Conservation (phyloP, 2,888 invertebrate species). For the Trachelus iudaicus region DNA sequence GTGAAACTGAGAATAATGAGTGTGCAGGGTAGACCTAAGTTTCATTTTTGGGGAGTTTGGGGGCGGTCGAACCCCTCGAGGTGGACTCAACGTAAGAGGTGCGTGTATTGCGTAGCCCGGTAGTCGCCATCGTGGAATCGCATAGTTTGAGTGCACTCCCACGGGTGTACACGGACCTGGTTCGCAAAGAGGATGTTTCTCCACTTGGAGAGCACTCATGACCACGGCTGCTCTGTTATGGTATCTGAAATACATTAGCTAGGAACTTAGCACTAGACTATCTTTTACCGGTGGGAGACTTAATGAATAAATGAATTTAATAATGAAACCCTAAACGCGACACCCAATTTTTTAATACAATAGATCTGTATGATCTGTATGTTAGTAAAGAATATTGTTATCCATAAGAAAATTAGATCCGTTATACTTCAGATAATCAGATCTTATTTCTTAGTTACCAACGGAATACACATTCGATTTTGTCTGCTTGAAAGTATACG, state of each 20-base stretch:
- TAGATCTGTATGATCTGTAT: too few relatives aligned
- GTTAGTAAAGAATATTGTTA: too few relatives aligned
- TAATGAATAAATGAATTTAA: background rate
- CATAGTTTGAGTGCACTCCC: slow-evolving; percentile 61
- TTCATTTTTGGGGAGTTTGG: slow-evolving; percentile 93
- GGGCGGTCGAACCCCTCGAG: slow-evolving; percentile 66
- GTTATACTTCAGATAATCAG: too few relatives aligned
- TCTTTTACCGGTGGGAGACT: background rate
- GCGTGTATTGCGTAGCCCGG: slow-evolving; percentile 71
- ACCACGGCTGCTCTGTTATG: slow-evolving; percentile 93
- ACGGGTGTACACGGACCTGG: slow-evolving; percentile 77
- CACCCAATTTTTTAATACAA: background rate
- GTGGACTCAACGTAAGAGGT: slow-evolving; percentile 76
- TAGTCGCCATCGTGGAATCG: slow-evolving; percentile 68
- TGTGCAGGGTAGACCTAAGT: slow-evolving; percentile 75
- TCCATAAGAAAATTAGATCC: too few relatives aligned
- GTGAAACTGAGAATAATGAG: slow-evolving; percentile 45
- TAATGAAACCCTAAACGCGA: background rate
- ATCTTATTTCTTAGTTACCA: too few relatives aligned
- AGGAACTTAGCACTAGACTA: slow-evolving; percentile 43
- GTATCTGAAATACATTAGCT: slow-evolving; percentile 74
- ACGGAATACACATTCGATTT: too few relatives aligned
- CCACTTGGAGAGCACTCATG: slow-evolving; percentile 92
- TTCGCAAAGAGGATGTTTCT: slow-evolving; percentile 89
- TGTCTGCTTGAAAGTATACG: too few relatives aligned